phyloP scores from a whole-genome alignment of 2,113 vertebrate genomes.

The Ellobius talpinus region DNA sequence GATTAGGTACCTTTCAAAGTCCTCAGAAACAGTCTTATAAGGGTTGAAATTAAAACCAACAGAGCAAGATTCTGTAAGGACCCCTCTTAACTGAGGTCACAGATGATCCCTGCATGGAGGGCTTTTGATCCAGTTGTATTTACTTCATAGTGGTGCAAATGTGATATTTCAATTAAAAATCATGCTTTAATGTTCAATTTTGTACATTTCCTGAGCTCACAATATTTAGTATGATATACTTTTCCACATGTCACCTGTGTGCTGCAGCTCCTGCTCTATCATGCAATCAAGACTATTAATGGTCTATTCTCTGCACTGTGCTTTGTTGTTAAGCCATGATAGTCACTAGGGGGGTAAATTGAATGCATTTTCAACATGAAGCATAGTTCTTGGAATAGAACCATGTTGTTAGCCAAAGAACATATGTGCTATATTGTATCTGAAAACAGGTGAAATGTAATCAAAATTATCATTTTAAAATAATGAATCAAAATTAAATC shows the following conservation, averaged over 20 bases:
- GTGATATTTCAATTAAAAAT: not conserved
- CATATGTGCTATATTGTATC: not conserved
- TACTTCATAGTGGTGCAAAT: not conserved
- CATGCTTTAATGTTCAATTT: not conserved
- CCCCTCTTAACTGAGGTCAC: not conserved
- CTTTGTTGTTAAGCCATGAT: not conserved
- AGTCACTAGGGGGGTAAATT: not conserved
- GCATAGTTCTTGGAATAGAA: not conserved
- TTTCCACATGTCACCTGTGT: not conserved
- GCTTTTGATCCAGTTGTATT: not conserved
- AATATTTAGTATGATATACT: not conserved
- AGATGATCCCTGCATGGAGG: not conserved
- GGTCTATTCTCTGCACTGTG: not conserved
- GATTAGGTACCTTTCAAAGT: not conserved
- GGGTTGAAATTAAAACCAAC: not conserved
- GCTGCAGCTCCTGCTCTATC: not conserved
- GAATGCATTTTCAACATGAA: not conserved
- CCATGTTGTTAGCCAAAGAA: not conserved
- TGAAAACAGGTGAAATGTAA: slow-evolving; percentile 11
- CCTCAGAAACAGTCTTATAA: not conserved
- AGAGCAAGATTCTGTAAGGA: not conserved
- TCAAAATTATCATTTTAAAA: slow-evolving; percentile 45
- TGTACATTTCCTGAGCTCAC: not conserved
- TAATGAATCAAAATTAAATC: not conserved
- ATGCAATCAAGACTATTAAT: not conserved